Evolutionary conservation across 1,140 invertebrate species (phyloP).

Genomic region (Scaptomyza pallida): DNA sequence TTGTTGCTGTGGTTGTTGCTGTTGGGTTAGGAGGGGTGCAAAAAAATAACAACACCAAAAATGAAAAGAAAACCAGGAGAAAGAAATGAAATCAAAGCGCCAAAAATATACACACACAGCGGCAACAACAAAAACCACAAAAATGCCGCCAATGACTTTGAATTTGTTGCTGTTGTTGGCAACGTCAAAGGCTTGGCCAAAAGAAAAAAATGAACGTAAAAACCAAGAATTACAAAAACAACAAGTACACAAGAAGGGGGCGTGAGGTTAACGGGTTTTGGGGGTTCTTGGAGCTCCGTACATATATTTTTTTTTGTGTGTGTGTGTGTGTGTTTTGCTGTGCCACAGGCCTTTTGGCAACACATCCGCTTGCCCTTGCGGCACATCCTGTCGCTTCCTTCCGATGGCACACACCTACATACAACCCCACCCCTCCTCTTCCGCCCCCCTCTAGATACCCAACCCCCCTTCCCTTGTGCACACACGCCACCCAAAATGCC

Average conservation of each 20-base stretch:
- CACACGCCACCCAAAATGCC: constrained; percentile 8
- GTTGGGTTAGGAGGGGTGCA: constrained; percentile 27
- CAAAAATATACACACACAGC: constrained; percentile 28
- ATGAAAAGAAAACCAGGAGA: no score
- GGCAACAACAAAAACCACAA: constrained; percentile 56
- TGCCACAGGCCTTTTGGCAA: constrained; percentile 36
- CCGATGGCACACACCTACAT: constrained; percentile 42
- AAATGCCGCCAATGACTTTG: constrained; percentile 64
- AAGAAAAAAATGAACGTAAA: constrained; percentile 1
- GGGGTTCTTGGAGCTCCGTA: no score
- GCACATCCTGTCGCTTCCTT: constrained; percentile 71
- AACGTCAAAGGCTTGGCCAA: constrained; percentile 63
- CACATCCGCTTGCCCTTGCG: constrained; percentile 80
- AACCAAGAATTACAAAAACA: constrained; percentile 35
- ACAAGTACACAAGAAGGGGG: constrained; percentile 6
- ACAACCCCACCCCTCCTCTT: no score
- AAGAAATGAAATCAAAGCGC: constrained; percentile 50
- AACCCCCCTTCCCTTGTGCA: not conserved
- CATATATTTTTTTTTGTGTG: no score
- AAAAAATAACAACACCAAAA: constrained; percentile 28
- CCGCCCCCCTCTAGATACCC: no score
- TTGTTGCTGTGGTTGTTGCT: not conserved
- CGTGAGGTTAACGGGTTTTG: not conserved
- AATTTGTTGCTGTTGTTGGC: constrained; percentile 19
- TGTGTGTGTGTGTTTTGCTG: constrained; percentile 24